Evolutionary conservation across 1,140 invertebrate species (phyloP).

Genomic region (Drosophila mauritiana): DNA sequence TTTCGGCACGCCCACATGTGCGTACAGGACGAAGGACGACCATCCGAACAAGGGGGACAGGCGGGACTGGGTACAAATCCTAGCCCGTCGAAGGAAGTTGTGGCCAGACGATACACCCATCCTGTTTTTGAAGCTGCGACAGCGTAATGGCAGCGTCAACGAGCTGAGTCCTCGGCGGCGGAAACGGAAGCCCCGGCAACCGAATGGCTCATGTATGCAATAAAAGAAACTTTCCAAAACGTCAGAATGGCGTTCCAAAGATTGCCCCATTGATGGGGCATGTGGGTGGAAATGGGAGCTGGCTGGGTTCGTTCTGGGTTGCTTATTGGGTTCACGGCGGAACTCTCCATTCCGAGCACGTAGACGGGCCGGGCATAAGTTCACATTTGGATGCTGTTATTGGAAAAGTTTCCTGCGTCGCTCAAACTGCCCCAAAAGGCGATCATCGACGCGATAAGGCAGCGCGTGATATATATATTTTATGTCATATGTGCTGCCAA

Average conservation of each 20-base stretch:
- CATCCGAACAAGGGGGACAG: background rate
- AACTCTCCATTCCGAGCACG: slow-evolving; percentile 64
- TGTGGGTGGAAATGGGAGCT: background rate
- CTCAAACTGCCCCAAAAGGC: slow-evolving; percentile 76
- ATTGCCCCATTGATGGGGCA: slow-evolving; percentile 71
- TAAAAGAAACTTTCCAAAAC: slow-evolving; percentile 84
- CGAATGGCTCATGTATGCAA: slow-evolving; percentile 84
- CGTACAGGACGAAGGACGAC: background rate
- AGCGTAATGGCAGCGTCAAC: slow-evolving; percentile 77
- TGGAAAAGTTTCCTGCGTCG: slow-evolving; percentile 69
- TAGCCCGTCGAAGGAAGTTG: background rate
- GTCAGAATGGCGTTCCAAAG: slow-evolving; percentile 82
- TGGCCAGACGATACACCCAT: slow-evolving; percentile 59
- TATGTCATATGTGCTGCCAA: slow-evolving; percentile 24
- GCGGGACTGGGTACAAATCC: background rate
- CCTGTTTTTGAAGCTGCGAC: slow-evolving; percentile 57
- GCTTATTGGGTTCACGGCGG: slow-evolving; percentile 17
- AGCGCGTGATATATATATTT: slow-evolving; percentile 54
- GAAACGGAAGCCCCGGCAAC: slow-evolving; percentile 72
- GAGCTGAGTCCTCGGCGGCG: slow-evolving; percentile 62
- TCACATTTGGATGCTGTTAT: slow-evolving; percentile 80
- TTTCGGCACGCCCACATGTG: slow-evolving; percentile 72
- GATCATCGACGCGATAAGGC: slow-evolving; percentile 72
- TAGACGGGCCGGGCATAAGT: slow-evolving; percentile 66
- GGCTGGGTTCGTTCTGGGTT: slow-evolving; percentile 3